A percentile compares a stretch with the other conserved stretches of the same genome.
These are phyloP conservation scores for Macrotis lagotis DNA, from an alignment of 2,113 vertebrate species.

Conservation along the genomic window DNA sequence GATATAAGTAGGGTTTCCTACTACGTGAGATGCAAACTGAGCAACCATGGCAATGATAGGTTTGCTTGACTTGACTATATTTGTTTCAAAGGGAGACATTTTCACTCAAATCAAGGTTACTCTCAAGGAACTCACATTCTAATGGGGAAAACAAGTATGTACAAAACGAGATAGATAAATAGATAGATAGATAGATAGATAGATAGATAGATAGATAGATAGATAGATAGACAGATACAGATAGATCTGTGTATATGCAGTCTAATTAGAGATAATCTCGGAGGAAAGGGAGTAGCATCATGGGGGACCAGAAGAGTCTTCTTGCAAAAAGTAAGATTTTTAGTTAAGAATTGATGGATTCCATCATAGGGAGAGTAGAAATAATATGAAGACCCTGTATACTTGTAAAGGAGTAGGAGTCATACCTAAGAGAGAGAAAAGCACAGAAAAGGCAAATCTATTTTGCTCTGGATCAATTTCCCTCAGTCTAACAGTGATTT, in stretches of 20 bases:
- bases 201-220: no score
- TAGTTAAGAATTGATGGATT: not conserved
- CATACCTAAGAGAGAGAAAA: not conserved
- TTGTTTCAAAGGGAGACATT: not conserved
- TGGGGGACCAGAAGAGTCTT: not conserved
- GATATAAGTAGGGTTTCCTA: not conserved
- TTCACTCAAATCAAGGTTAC: not conserved
- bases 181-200: no score
- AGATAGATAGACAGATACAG: no score
- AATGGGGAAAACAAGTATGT: not conserved
- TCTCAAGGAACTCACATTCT: not conserved
- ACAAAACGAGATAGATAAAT: no score
- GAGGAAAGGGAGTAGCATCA: not conserved
- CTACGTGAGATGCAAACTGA: not conserved
- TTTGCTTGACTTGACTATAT: not conserved
- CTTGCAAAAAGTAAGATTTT: not conserved
- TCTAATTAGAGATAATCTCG: not conserved
- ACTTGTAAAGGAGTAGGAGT: not conserved
- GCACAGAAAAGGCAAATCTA: not conserved
- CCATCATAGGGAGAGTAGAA: not conserved
- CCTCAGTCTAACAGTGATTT: not conserved
- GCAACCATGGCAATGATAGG: not conserved
- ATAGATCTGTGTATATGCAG: not conserved
- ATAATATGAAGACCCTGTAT: not conserved
- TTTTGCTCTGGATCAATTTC: not conserved